Base-by-base conservation (phyloP, 2,113 vertebrate genomes). In the Mixornis gularis region DNA sequence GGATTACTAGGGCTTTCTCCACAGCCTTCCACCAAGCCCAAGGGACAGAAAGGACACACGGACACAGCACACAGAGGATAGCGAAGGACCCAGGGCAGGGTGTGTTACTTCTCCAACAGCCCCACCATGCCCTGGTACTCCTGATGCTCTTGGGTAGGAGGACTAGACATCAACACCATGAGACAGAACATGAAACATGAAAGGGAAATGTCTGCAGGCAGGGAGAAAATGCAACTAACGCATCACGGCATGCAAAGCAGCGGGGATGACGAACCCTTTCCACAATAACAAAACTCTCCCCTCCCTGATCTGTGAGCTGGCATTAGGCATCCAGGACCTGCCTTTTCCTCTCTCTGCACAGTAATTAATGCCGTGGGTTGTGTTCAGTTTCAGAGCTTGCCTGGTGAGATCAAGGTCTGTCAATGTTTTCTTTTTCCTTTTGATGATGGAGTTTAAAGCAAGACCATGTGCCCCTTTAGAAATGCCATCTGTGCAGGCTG, bases 81-180 rank as follows among this genome's bases (percentile, higher is more conserved):
- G 15, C n/a, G 41, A 56, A 72, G 32, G 68, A 51, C 36, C 36
- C 3, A 1, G 55, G 26, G 25, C 65, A 56, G 72, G 26, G n/a
- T 1, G 1, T 36, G 14, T 63, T 76, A 51, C n/a, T 66, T 65
- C 65, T 72, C 34, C 27, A 6, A 40, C 10, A 79, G 73, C 48
- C 20, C 27, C 73, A 66, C 17, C 48, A 49, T 87, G 25, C 14
- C 36, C 38, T 1, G 0, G 14, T 32, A 30, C 34, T 87, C 49
- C 29, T 4, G 1, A 24, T 43, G 27, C 34, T 89, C 48, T 49
- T 21, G 10, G 18, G 62, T 60, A 25, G 51, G 17, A 65, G 43
- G 17, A 62, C 15, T 43, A 74, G 66, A 56, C 1, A 3, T 9
- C 56, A 73, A 4, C 0, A 5, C 32, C 4, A 3, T 0, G 0